These are phyloP conservation scores for Masnerella sp. DNA, from an alignment of 2,888 invertebrate species.

Conservation along the genomic window DNA sequence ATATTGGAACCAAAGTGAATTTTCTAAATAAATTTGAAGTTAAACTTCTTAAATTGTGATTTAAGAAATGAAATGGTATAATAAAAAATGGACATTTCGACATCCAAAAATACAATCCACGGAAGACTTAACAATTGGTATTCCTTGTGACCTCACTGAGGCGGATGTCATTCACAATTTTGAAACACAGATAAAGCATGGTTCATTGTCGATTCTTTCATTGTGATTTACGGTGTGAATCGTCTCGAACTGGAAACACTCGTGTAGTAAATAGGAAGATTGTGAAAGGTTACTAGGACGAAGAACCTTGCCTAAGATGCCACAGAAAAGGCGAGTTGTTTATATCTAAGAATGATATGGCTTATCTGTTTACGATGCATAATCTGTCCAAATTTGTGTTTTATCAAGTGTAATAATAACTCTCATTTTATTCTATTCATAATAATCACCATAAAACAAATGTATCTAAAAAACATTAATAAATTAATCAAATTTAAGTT, in stretches of 20 bases:
- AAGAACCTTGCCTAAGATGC: constrained; percentile 25
- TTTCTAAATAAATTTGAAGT: no score
- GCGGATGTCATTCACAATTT: constrained; percentile 29
- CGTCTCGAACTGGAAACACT: constrained; percentile 27
- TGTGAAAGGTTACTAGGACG: constrained; percentile 62
- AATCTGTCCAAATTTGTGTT: no score
- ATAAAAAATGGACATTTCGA: no score
- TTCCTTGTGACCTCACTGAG: constrained; percentile 9
- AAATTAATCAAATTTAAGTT: no score
- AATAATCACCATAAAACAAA: no score
- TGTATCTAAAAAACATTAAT: no score
- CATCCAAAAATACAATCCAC: no score
- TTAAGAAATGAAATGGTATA: no score
- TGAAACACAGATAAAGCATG: constrained; percentile 25
- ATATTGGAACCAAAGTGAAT: no score
- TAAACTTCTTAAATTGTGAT: no score
- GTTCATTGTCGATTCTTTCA: constrained; percentile 24
- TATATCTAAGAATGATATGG: constrained; percentile 4
- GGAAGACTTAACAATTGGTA: background rate
- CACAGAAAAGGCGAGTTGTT: constrained; percentile 4
- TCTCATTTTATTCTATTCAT: background rate
- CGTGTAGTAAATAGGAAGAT: constrained; percentile 48
- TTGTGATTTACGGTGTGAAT: constrained; percentile 37
- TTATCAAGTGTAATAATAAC: background rate
- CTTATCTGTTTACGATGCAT: constrained; percentile 23